These are phyloP conservation scores for Panonychus citri DNA, from an alignment of 1,140 invertebrate genomes.

Conservation along the genomic window DNA sequence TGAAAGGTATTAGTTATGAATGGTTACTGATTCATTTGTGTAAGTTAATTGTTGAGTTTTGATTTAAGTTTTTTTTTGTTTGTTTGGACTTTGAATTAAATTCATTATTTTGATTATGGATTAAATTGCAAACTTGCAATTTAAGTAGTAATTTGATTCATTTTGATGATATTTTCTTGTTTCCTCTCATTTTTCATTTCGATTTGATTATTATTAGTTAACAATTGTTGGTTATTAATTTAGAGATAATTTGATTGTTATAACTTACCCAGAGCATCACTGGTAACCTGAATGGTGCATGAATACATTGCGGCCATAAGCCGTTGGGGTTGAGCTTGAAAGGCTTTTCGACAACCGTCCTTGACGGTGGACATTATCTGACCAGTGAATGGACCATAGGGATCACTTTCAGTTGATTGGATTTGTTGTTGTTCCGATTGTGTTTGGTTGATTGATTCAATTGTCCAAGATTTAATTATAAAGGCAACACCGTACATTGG, in stretches of 20 bases:
- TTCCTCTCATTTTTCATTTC: no score
- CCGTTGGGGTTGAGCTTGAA: slow-evolving; percentile 66
- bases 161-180: no score
- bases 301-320: slow-evolving; percentile 91
- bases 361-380: slow-evolving; percentile 78
- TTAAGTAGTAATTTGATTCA: no score
- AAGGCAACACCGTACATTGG: slow-evolving; percentile 85
- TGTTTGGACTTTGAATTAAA: no score
- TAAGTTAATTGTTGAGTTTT: no score
- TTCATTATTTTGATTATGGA: no score
- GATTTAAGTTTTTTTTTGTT: no score
- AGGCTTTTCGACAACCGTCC: slow-evolving; percentile 62
- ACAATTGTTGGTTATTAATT: background rate
- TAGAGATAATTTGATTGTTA: background rate
- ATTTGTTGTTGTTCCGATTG: background rate
- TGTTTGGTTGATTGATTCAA: background rate
- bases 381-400: slow-evolving; percentile 36
- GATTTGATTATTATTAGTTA: no score
- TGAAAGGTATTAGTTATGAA: no score
- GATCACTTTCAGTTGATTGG: slow-evolving; percentile 11
- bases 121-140: no score
- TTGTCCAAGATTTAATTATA: slow-evolving; percentile 52
- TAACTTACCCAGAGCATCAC: slow-evolving; percentile 69
- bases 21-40: no score
- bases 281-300: slow-evolving; percentile 72